phyloP scores from a whole-genome alignment of 2,888 invertebrate genomes.

The Dione juno region DNA sequence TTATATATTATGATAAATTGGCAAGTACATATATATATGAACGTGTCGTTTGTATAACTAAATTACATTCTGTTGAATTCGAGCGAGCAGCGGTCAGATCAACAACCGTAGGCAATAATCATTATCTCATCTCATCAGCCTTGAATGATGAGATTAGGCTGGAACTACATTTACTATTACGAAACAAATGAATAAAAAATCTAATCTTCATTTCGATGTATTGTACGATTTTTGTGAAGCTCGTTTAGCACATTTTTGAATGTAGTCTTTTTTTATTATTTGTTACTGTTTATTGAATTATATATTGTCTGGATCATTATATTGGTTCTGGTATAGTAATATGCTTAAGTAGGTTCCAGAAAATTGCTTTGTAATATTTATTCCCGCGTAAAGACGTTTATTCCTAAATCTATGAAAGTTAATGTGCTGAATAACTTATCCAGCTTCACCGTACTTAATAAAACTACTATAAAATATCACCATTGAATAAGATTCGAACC shows the following conservation, averaged over 20 bases:
- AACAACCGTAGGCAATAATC: slow-evolving; percentile 79
- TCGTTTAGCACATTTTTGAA: slow-evolving; percentile 12
- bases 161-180: slow-evolving; percentile 24
- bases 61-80: slow-evolving; percentile 58
- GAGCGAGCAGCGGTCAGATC: slow-evolving; percentile 67
- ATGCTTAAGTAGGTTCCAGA: too few species aligned
- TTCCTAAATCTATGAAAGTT: too few species aligned
- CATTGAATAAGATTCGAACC: too few species aligned
- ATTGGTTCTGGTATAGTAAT: too few species aligned
- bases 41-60: slow-evolving; percentile 46
- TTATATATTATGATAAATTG: slow-evolving; percentile 12
- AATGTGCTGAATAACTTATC: too few species aligned
- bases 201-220: not conserved
- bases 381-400: too few species aligned
- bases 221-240: not conserved
- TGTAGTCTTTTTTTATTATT: not conserved
- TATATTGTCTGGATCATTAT: too few species aligned
- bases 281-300: too few species aligned
- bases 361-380: too few species aligned
- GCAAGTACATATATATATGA: not conserved
- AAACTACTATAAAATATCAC: too few species aligned
- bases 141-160: slow-evolving; percentile 64
- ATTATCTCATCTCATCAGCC: slow-evolving; percentile 77
- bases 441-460: too few species aligned
- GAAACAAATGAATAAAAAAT: slow-evolving; percentile 2